Base-by-base conservation (phyloP, 2,113 vertebrate genomes). In the Cervus canadensis region DNA sequence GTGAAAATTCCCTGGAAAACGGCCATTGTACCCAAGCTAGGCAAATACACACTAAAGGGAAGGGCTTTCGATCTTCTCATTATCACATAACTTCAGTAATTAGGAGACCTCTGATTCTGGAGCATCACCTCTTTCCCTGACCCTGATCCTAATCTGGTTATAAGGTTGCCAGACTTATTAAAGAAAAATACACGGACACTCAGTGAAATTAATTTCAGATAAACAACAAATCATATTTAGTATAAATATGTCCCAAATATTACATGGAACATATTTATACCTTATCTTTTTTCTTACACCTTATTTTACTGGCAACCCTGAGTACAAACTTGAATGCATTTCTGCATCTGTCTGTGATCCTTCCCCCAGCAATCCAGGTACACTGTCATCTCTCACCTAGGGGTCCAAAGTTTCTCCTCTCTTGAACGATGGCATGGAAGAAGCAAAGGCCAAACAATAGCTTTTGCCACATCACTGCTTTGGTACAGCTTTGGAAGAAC, bases 371-470 rank as follows among this genome's bases (percentile, higher is more conserved):
- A 74, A 30, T 89, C 50, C 28, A 54, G 30, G 43, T 21, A 3
- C 0, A 3, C 19, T 57, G 56, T 16, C 59, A 43, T 93, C 57
- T 30, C 99, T 99, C 97, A 99, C 99, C 99, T 74, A 99, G 97
- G 2, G 99, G 99, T 86, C 99, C 99, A 13, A 99, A 99, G 95
- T 99, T 99, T 97, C 99, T 99, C 95, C 99, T 99, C 98, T 99
- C 99, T 97, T 99, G 99, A 45, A 99, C 99, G 6, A 99, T 89
- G 81, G 99, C 99, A 5, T 99, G 99, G 98, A 99, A 99, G 97
- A 99, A 99, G 79, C 99, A 99, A 71, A 99, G 99, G 1, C 99
- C 99, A 79, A 99, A 99, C 17, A 99, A 98, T 26, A 99, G 87
- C 98, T 99, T 99, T 97, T 99, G 99, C 99, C 99, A 99, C 59